These are phyloP conservation scores for Apodemus agrarius DNA, from an alignment of 2,797 vertebrate genomes.

Conservation along the genomic window DNA sequence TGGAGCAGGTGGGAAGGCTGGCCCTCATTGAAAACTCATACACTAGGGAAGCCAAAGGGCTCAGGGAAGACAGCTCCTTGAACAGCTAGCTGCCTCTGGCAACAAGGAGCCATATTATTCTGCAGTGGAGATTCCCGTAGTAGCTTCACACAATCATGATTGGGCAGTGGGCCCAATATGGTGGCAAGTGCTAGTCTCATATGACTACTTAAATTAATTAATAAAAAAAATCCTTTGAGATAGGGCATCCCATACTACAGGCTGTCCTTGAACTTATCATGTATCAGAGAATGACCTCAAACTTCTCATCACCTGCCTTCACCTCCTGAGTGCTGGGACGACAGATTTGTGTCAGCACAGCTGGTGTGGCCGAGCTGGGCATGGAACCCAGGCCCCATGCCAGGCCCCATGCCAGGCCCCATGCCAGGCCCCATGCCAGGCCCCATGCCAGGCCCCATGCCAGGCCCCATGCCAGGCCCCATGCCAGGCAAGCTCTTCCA, in stretches of 20 bases:
- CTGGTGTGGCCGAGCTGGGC: neutral
- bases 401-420: too few relatives aligned
- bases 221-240: neutral
- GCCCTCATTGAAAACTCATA: neutral
- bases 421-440: too few relatives aligned
- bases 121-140: neutral
- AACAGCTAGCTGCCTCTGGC: neutral
- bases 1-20: neutral
- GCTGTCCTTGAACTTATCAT: neutral
- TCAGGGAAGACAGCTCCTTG: neutral
- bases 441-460: too few relatives aligned
- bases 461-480: too few relatives aligned
- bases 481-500: neutral
- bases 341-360: neutral
- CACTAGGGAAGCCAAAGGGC: neutral
- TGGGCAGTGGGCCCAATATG: neutral
- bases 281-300: neutral
- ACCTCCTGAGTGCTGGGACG: neutral
- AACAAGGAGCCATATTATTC: neutral
- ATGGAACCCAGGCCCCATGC: neutral
- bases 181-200: neutral
- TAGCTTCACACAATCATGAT: neutral
- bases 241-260: neutral
- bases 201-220: neutral
- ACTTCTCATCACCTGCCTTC: neutral